Percentiles rank a stretch among this genome's conserved stretches.
These are phyloP conservation scores for Parasteatoda lunata DNA, from an alignment of 2,888 invertebrate genomes.

Conservation along the genomic window DNA sequence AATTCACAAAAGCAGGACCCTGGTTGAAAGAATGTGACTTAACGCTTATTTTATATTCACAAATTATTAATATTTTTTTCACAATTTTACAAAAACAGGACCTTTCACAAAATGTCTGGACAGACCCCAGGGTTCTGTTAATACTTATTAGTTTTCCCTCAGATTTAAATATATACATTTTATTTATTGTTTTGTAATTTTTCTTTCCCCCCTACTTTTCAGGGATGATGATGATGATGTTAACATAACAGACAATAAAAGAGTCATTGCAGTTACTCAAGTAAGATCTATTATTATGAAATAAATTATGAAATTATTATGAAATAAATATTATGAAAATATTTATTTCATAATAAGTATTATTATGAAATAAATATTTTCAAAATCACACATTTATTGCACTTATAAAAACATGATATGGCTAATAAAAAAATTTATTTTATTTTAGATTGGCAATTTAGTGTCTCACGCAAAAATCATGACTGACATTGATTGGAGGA, in stretches of 20 bases:
- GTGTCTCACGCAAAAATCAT: slow-evolving; percentile 29
- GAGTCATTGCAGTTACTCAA: slow-evolving; percentile 29
- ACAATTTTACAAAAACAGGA: too few species aligned
- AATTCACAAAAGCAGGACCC: too few species aligned
- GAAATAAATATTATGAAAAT: too few species aligned
- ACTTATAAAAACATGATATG: neutral
- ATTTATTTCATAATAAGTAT: too few species aligned
- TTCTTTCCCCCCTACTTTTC: neutral
- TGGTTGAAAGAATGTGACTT: too few species aligned
- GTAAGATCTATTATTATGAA: neutral
- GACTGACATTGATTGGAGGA: slow-evolving; percentile 46
- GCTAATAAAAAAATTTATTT: neutral
- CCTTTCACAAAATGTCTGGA: too few species aligned
- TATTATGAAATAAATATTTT: neutral
- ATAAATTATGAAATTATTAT: too few species aligned
- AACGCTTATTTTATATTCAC: too few species aligned
- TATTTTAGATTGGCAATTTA: slow-evolving; percentile 52
- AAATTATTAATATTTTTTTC: too few species aligned
- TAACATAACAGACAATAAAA: neutral
- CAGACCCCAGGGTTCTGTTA: too few species aligned
- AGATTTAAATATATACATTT: too few species aligned
- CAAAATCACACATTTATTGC: neutral
- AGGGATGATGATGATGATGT: neutral
- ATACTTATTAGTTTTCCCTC: neutral
- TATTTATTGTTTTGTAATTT: too few species aligned